Base-by-base conservation (phyloP, 2,113 vertebrate species). In the Tychaedon coryphoeus region DNA sequence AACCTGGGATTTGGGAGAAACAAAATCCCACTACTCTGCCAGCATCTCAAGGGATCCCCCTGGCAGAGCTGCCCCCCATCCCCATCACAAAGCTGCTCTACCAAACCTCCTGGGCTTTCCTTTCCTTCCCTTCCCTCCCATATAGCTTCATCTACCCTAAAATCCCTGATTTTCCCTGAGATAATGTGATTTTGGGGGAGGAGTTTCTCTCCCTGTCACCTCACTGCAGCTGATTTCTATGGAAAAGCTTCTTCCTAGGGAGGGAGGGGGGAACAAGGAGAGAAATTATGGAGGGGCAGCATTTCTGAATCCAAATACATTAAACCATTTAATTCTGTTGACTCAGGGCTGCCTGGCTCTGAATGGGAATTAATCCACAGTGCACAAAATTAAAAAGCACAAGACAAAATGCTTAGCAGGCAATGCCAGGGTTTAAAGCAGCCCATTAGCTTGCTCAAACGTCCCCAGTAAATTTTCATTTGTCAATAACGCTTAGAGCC, bases 401-500 rank as follows among this genome's bases (percentile, higher is more conserved):
- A 56, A 82, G 89, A 85, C 93, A 81, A 87, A 96, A 91, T 92
- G 80, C 93, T 96, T 94, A 95, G 92, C 90, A 71, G 92, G 95
- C 95, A 83, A 51, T 53, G 51, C 78, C 62, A 64, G 94, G 90
- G 95, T 97, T 95, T 95, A 96, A 87, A 97, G 96, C 93, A 96
- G 92, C 93, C 96, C 96, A 97, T 98, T 98, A 97, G 96, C 96
- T 93, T 91, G 91, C 95, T 94, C 5, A 6, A 96, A 93, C 50
- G 54, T 88, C 80, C 77, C 69, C 96, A 84, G 93, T 86, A 95
- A 96, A 96, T 94, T 97, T 73, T 95, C 94, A 94, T 95, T 95
- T 94, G 95, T 97, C 97, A 94, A 97, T 97, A 97, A 93, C 40
- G 79, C 93, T 97, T 97, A 94, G 93, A 96, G 95, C 93, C 65